A percentile compares a stretch with the other conserved stretches of the same genome.
Conservation (phyloP, 1,140 invertebrate species). For the Anthonomus grandis region DNA sequence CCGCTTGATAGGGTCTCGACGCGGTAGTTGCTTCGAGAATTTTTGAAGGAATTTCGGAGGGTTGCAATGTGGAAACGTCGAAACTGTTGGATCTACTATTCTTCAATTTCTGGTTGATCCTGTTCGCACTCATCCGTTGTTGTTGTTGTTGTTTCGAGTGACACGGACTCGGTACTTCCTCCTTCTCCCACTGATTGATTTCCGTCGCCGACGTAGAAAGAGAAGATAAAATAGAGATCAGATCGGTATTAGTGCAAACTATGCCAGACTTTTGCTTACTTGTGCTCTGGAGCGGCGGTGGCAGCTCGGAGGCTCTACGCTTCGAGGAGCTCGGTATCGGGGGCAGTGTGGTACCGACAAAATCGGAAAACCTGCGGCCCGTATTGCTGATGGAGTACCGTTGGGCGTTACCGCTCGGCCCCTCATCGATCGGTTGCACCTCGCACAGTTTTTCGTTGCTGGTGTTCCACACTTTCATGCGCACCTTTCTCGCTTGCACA, state of each 20-base stretch:
- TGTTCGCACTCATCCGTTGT: conserved; percentile 21
- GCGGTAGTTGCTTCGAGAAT: conserved; percentile 33
- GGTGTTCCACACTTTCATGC: conserved; percentile 79
- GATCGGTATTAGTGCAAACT: conserved; percentile 74
- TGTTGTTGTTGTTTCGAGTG: conserved; percentile 30
- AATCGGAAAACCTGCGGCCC: conserved; percentile 68
- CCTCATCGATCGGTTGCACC: conserved; percentile 70
- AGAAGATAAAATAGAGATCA: conserved; percentile 73
- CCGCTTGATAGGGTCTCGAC: conserved; percentile 28
- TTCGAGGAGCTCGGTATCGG: conserved; percentile 52
- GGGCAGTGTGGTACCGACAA: conserved; percentile 56
- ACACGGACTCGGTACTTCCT: conserved; percentile 36
- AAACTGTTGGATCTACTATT: conserved; percentile 70
- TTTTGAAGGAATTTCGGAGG: conserved; percentile 30
- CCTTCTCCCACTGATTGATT: conserved; percentile 61
- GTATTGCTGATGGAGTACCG: conserved; percentile 56
- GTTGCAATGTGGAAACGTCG: conserved; percentile 67
- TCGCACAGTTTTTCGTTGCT: conserved; percentile 76
- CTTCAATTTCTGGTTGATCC: conserved; percentile 2
- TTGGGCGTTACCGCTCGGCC: conserved; percentile 53
- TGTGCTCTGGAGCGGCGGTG: conserved; percentile 46
- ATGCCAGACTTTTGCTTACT: conserved; percentile 54
- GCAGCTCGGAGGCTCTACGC: conserved; percentile 66
- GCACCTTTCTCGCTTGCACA: conserved; percentile 73
- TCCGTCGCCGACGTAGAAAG: conserved; percentile 76